Base-by-base conservation (phyloP, 2,888 invertebrate species). In the Nomada lathburiana region DNA sequence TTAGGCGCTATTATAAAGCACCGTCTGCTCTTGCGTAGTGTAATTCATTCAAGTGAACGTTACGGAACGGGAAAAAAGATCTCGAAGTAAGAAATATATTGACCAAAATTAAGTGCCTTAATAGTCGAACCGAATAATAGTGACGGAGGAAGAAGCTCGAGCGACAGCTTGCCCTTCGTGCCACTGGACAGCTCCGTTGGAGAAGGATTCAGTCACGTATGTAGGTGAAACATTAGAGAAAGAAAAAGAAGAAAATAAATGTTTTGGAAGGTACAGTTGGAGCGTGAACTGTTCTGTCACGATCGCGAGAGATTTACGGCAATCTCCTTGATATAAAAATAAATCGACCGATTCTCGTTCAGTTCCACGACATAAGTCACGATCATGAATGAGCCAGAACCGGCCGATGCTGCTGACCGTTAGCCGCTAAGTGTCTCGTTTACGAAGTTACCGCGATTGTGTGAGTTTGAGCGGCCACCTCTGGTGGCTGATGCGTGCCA, bases 1-100 rank as follows among this genome's bases (percentile, higher is more conserved):
- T 86, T 88, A 87, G 86, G 82, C 89, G 90, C 90, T 89, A 91
- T 91, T 92, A 91, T 89, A 91, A 90, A 90, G 90, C 90, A 88
- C 88, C 80, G 88, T 90, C 88, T 85, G 89, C 89, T 73, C 70
- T 36, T 71, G 64, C 85, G 89, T 90, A 88, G 88, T 86, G 88
- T 89, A 91, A 89, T 88, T 89, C 90, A 82, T 90, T 86, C 86
- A 89, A 90, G 89, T 83, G 86, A 75, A 63, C 72, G 68, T 79
- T 76, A 60, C 53, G 52, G 57, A 74, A 57, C 65, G 78, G 69
- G 26, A 55, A 47, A 44, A 74, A 65, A 26, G 18, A 59, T 57
- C 13, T 50, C 10, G 10, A 52, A 36, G 59, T 42, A 63, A 74
- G 67, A 47, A 23, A 23, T 36, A 36, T 36, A 36, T 36, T 36